A percentile compares a stretch with the other conserved stretches of the same genome.
Evolutionary conservation across 35 echinoderm and acorn worm species (phyloP).

Genomic region (Anneissia japonica): DNA sequence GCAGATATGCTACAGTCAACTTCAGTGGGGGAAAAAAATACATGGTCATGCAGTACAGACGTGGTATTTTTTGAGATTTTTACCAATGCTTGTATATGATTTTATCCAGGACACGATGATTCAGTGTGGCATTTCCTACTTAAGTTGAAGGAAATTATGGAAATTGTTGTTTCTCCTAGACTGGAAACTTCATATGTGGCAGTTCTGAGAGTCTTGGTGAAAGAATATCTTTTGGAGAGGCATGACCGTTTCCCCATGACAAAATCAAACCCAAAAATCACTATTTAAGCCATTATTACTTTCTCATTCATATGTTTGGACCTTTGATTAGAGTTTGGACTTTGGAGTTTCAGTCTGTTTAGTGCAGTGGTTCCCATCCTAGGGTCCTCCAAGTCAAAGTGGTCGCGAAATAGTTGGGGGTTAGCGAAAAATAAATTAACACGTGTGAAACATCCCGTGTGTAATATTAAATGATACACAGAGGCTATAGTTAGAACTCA

Average conservation of each 20-base stretch:
- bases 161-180: slow-evolving; percentile 31
- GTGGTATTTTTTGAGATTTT: slow-evolving; percentile 44
- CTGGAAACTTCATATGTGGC: slow-evolving; percentile 30
- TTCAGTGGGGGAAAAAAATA: slow-evolving; percentile 26
- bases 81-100: slow-evolving; percentile 30
- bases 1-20: not conserved
- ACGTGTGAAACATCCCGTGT: no score
- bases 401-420: no score
- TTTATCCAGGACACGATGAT: slow-evolving; percentile 27
- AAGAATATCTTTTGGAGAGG: slow-evolving; percentile 52
- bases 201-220: slow-evolving; percentile 36
- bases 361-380: no score
- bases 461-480: no score
- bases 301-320: no score
- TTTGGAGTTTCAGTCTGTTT: no score
- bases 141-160: slow-evolving; percentile 47
- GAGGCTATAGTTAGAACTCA: no score
- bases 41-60: slow-evolving; percentile 52
- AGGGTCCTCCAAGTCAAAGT: no score
- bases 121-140: slow-evolving; percentile 39
- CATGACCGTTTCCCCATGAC: slow-evolving; percentile 9
- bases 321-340: no score
- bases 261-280: slow-evolving; percentile 39
- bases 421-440: no score
- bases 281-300: slow-evolving; percentile 20